A percentile compares a stretch with the other conserved stretches of the same genome.
Evolutionary conservation across 2,113 vertebrate genomes (phyloP).

Genomic region (Zapornia atra): DNA sequence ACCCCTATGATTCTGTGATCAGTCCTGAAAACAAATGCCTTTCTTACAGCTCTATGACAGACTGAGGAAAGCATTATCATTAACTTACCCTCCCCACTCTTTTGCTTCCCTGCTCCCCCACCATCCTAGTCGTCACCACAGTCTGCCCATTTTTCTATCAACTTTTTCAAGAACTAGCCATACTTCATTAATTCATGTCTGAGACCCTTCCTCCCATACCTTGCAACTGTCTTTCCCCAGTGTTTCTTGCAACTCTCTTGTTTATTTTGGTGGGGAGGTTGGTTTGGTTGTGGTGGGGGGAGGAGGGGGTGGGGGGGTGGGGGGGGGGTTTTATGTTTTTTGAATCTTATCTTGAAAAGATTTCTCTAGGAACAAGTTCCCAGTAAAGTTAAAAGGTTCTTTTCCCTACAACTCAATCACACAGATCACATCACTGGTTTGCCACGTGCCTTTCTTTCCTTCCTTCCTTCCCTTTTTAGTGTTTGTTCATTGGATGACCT

Average conservation of each 20-base stretch:
- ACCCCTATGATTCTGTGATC: no score
- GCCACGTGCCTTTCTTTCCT: neutral
- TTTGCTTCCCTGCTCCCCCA: neutral
- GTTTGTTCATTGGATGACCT: neutral
- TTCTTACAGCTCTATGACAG: neutral
- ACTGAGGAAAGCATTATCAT: neutral
- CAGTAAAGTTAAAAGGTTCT: neutral
- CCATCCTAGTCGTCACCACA: neutral
- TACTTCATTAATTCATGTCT: neutral
- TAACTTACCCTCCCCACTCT: neutral
- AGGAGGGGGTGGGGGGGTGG: no score
- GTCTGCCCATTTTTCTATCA: neutral
- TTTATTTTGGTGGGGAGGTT: neutral
- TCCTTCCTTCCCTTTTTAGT: neutral
- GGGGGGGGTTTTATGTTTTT: neutral
- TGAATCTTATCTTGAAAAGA: neutral
- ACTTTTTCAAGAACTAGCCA: neutral
- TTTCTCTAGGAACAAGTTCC: neutral
- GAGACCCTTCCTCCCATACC: neutral
- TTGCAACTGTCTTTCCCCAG: neutral
- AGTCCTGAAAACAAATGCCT: neutral
- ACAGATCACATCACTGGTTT: neutral
- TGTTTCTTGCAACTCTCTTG: neutral
- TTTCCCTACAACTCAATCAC: neutral
- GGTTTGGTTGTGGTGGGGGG: no score